phyloP scores from a whole-genome alignment of 92 coral and sea anemone species.

The Bergia sp. region DNA sequence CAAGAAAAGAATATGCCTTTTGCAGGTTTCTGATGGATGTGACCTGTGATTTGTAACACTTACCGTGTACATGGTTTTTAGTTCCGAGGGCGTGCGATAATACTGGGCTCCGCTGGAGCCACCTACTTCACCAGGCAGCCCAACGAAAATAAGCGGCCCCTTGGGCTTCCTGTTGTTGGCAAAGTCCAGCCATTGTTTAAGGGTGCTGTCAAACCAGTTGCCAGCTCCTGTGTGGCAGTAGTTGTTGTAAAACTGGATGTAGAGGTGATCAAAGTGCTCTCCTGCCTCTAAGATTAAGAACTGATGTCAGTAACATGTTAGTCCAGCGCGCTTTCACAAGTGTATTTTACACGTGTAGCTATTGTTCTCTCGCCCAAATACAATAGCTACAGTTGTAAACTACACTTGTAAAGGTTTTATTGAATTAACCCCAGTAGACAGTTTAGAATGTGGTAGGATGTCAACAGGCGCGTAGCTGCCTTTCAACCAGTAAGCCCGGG shows the following conservation, averaged over 20 bases:
- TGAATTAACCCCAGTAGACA: too few relatives aligned
- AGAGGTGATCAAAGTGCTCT: conserved; percentile 76
- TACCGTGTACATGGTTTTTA: conserved; percentile 63
- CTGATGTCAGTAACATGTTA: background rate
- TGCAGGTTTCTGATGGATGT: too few relatives aligned
- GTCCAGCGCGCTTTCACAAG: background rate
- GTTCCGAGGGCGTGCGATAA: conserved; percentile 75
- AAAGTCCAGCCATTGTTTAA: conserved; percentile 74
- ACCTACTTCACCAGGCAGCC: conserved; percentile 75
- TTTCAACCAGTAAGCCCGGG: too few relatives aligned
- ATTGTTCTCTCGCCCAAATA: too few relatives aligned
- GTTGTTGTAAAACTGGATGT: conserved; percentile 89
- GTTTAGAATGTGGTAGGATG: background rate
- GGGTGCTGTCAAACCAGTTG: conserved; percentile 62
- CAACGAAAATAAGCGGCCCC: conserved; percentile 84
- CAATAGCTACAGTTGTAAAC: too few relatives aligned
- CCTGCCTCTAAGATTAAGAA: conserved; percentile 59
- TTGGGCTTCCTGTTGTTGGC: conserved; percentile 56
- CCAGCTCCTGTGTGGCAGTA: conserved; percentile 93
- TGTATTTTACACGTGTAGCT: too few relatives aligned
- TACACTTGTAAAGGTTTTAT: too few relatives aligned
- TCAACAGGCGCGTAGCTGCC: too few relatives aligned
- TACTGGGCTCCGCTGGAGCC: conserved; percentile 81
- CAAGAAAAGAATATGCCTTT: too few relatives aligned
- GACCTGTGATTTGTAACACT: background rate